A percentile compares a stretch with the other conserved stretches of the same genome.
Conservation (phyloP, 1,140 invertebrate species). For the Hycleus cichorii region DNA sequence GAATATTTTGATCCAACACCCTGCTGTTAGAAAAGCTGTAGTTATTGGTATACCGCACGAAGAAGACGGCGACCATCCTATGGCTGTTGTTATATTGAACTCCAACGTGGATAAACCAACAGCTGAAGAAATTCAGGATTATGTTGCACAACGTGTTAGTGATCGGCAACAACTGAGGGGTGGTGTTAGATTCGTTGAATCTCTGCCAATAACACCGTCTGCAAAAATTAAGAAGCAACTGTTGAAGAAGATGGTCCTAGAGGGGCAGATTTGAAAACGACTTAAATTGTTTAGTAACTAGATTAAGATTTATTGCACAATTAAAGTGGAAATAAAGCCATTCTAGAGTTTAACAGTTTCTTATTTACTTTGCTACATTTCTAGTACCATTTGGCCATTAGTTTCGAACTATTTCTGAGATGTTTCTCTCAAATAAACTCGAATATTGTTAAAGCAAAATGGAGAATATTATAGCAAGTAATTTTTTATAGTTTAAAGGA, state of each 20-base stretch:
- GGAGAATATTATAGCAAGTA: too few species aligned
- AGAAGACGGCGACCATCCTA: constrained; percentile 53
- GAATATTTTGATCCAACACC: constrained; percentile 54
- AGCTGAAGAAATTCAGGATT: constrained; percentile 43
- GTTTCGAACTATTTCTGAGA: too few species aligned
- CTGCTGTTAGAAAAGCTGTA: constrained; percentile 55
- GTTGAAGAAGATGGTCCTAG: constrained; percentile 19
- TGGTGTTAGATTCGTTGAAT: constrained; percentile 43
- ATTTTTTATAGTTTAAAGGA: too few species aligned
- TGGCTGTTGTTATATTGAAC: constrained; percentile 53
- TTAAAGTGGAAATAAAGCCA: too few species aligned
- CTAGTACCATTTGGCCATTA: too few species aligned
- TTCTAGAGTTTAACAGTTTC: too few species aligned
- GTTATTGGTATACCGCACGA: constrained; percentile 60
- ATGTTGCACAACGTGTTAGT: constrained; percentile 39
- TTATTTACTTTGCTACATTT: too few species aligned
- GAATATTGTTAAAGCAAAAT: too few species aligned
- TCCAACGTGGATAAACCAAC: constrained; percentile 33
- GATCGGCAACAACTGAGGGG: constrained; percentile 34
- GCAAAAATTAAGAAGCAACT: constrained; percentile 46
- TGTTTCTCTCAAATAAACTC: too few species aligned
- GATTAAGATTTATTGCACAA: too few species aligned
- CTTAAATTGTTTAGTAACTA: too few species aligned
- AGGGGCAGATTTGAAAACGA: constrained; percentile 13
- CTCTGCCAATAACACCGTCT: constrained; percentile 48